A percentile compares a stretch with the other conserved stretches of the same genome.
Conservation (phyloP, 2,113 vertebrate genomes). For the Rhea americana region DNA sequence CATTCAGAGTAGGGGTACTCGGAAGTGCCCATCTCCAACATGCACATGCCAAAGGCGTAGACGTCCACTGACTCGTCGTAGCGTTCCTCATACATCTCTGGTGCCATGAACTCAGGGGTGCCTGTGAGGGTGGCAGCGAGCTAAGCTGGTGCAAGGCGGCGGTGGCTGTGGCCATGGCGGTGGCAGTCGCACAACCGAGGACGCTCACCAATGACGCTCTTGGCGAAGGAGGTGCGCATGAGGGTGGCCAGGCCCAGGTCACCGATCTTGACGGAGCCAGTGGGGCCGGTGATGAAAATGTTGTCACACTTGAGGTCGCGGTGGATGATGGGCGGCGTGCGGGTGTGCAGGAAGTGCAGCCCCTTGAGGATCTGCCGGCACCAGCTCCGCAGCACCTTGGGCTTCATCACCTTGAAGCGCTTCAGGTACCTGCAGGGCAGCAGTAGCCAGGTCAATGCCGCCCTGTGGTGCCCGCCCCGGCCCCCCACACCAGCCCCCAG, state of each 20-base stretch:
- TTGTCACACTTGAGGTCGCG: constrained; percentile 96
- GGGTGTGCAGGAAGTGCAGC: constrained; percentile 93
- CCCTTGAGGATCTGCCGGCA: constrained; percentile 95
- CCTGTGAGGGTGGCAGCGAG: constrained; percentile 70
- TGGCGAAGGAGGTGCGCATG: constrained; percentile 94
- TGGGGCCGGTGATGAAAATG: constrained; percentile 97
- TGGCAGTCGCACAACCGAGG: too few species aligned
- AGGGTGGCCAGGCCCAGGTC: constrained; percentile 93
- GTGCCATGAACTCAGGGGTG: constrained; percentile 95
- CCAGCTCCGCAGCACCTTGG: constrained; percentile 95
- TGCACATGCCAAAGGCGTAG: constrained; percentile 95
- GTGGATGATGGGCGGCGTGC: constrained; percentile 94
- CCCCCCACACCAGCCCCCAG: too few species aligned
- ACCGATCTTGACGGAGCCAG: constrained; percentile 95
- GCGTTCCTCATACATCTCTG: constrained; percentile 95
- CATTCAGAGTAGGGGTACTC: constrained; percentile 95
- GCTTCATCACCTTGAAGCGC: constrained; percentile 98
- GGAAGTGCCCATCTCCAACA: constrained; percentile 95
- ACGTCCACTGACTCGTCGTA: constrained; percentile 94
- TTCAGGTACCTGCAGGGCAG: constrained; percentile 86
- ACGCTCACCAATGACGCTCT: constrained; percentile 91
- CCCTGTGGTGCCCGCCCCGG: too few species aligned
- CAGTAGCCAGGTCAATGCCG: too few species aligned
- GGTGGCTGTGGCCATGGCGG: neutral
- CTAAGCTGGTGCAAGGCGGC: too few species aligned